These are phyloP conservation scores for Bunonema sp. DNA, from an alignment of 2,888 invertebrate species.

Conservation along the genomic window DNA sequence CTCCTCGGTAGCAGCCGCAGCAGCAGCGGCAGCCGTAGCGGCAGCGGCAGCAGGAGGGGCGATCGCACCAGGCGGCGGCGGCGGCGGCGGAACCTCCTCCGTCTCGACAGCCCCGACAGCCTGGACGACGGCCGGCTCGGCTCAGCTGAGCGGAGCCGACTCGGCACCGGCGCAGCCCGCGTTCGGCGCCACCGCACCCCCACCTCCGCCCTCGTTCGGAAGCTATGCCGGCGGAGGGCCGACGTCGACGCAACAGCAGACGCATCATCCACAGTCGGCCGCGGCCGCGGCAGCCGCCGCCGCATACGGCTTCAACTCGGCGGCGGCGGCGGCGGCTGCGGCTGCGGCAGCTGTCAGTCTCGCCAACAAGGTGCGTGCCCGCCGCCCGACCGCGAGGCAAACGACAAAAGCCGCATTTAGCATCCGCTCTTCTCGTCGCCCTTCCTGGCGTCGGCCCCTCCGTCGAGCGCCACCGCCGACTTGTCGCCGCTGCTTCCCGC, in stretches of 20 bases:
- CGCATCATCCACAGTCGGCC: conserved; percentile 10
- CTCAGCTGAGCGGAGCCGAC: too few relatives aligned
- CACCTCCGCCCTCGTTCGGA: conserved; percentile 23
- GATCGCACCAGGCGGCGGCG: conserved; percentile 1
- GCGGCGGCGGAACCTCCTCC: conserved; percentile 10
- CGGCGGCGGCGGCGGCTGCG: conserved; percentile 11
- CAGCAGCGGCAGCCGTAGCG: too few relatives aligned
- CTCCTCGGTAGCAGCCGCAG: not conserved
- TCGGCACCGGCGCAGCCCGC: conserved; percentile 18
- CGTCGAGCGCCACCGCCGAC: conserved; percentile 51
- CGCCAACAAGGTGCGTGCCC: conserved; percentile 12
- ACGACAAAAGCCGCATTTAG: conserved; percentile 5
- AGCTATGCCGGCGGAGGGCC: conserved; percentile 17
- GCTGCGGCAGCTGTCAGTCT: conserved; percentile 5
- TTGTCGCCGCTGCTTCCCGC: conserved; percentile 5
- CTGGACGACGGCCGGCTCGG: conserved; percentile 35
- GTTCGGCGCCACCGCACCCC: conserved; percentile 21
- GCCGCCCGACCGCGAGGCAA: conserved; percentile 8
- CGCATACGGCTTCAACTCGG: conserved; percentile 13
- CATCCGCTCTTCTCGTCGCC: conserved; percentile 3
- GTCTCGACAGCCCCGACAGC: conserved; percentile 6
- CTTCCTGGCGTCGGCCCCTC: conserved; percentile 8
- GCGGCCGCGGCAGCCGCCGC: conserved; percentile 12
- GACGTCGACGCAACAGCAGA: conserved; percentile 8
- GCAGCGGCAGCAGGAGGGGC: not conserved